phyloP scores from a whole-genome alignment of 1,140 invertebrate species.

The Neodiprion lecontei region DNA sequence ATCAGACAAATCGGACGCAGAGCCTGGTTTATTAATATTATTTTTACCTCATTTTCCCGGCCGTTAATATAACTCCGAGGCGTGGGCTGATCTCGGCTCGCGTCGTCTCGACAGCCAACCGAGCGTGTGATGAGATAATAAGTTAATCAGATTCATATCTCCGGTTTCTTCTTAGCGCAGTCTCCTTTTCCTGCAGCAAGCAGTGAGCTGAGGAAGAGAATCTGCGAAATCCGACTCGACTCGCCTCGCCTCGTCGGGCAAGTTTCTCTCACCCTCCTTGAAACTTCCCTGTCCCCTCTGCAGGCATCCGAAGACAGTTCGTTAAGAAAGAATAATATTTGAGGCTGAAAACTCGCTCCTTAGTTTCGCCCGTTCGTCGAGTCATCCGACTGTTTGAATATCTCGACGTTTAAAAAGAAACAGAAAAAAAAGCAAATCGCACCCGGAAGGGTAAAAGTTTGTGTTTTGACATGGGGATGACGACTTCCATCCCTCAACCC shows the following conservation, averaged over 20 bases:
- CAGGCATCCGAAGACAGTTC: background rate
- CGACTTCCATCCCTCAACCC: background rate
- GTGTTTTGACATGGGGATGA: background rate
- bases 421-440: background rate
- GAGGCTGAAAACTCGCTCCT: background rate
- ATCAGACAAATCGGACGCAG: too few species aligned
- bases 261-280: background rate
- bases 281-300: background rate
- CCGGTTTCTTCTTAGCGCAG: background rate
- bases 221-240: background rate
- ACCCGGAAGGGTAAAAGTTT: background rate
- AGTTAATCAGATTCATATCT: constrained; percentile 5
- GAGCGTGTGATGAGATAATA: constrained; percentile 7
- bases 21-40: too few species aligned
- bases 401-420: background rate
- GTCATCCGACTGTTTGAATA: background rate
- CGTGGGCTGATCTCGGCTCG: background rate
- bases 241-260: background rate
- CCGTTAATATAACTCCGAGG: too few species aligned
- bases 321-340: constrained; percentile 8
- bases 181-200: background rate
- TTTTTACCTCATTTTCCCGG: too few species aligned
- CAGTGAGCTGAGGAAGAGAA: too few species aligned
- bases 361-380: too few species aligned
- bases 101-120: background rate